These are phyloP conservation scores for Chironomus tepperi DNA, from an alignment of 1,140 invertebrate genomes.

Conservation along the genomic window DNA sequence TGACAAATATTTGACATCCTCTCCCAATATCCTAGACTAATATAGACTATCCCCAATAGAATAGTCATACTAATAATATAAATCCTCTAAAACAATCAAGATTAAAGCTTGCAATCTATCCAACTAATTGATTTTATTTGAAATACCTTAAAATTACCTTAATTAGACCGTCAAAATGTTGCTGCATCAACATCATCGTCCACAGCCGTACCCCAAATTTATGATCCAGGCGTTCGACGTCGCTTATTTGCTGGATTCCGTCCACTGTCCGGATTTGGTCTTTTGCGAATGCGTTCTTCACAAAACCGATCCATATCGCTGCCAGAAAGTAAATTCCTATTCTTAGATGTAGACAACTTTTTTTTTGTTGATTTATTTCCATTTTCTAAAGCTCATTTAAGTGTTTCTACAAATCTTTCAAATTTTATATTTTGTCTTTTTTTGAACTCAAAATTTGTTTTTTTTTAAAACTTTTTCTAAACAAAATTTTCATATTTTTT, in stretches of 20 bases:
- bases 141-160: background rate
- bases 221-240: slow-evolving; percentile 50
- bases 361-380: slow-evolving; percentile 25
- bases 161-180: slow-evolving; percentile 32
- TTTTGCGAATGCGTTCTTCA: slow-evolving; percentile 54
- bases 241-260: slow-evolving; percentile 64
- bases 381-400: too few relatives aligned
- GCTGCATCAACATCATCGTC: slow-evolving; percentile 31
- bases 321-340: slow-evolving; percentile 64
- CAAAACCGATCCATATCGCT: slow-evolving; percentile 67
- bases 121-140: slow-evolving; percentile 10
- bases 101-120: too few relatives aligned
- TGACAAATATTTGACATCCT: too few relatives aligned
- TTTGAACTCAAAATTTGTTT: background rate
- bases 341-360: background rate
- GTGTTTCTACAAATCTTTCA: too few relatives aligned
- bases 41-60: background rate
- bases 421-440: too few relatives aligned
- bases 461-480: slow-evolving; percentile 29
- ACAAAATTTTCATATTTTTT: slow-evolving; percentile 27
- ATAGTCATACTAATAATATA: background rate
- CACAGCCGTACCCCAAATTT: slow-evolving; percentile 36
- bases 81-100: background rate
- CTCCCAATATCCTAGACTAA: background rate
- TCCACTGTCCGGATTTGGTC: slow-evolving; percentile 61